Evolutionary conservation across 2,113 vertebrate genomes (phyloP).

Genomic region (Rhipidura dahli): DNA sequence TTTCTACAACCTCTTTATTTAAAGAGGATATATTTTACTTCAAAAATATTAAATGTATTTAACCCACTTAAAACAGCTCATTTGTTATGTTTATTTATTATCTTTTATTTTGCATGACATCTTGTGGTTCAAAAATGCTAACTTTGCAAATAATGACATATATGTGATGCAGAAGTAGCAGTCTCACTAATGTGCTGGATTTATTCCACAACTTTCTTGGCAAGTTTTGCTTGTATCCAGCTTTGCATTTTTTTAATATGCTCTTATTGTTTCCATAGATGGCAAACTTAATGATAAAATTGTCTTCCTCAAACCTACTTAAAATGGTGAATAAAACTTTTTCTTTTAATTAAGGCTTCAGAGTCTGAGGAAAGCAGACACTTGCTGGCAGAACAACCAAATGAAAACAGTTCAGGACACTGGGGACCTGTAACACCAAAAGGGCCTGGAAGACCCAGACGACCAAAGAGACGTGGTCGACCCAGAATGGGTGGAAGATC

Average conservation of each 20-base stretch:
- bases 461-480: slow-evolving; percentile 56
- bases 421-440: slow-evolving; percentile 40
- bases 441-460: slow-evolving; percentile 69
- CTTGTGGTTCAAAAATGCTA: neutral
- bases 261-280: neutral
- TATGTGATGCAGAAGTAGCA: neutral
- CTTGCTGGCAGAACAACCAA: slow-evolving; percentile 9
- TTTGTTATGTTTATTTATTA: neutral
- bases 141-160: neutral
- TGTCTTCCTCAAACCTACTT: neutral
- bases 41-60: neutral
- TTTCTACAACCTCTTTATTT: neutral
- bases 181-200: neutral
- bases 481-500: slow-evolving; percentile 42
- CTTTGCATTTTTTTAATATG: neutral
- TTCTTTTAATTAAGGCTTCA: slow-evolving; percentile 30
- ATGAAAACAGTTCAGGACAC: neutral
- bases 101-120: neutral
- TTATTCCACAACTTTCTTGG: neutral
- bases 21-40: neutral
- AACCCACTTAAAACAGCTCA: neutral
- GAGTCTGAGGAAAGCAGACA: slow-evolving; percentile 1
- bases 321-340: neutral
- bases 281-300: neutral
- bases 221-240: neutral